A percentile compares a stretch with the other conserved stretches of the same genome.
phyloP scores from a whole-genome alignment of 2,113 vertebrate genomes.

The Leucosticte australis region DNA sequence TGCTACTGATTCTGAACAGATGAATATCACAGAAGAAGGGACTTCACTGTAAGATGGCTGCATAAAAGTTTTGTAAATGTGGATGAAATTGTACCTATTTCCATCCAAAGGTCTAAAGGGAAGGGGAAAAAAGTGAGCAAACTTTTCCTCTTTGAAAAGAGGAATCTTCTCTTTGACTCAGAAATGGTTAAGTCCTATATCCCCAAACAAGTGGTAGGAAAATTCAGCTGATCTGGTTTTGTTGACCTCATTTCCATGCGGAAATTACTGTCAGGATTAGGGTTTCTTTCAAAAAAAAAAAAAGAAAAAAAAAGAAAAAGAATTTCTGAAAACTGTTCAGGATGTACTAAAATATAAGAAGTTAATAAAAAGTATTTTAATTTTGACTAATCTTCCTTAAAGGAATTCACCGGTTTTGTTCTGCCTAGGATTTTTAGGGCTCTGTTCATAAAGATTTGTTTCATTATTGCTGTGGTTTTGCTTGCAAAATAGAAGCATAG shows the following conservation, averaged over 20 bases:
- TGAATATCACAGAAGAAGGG: not conserved
- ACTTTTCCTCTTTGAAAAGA: not conserved
- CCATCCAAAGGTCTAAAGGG: not conserved
- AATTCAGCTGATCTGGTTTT: not conserved
- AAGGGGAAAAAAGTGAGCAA: not conserved
- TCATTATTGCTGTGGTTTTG: not conserved
- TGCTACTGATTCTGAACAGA: not conserved
- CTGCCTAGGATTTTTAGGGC: not conserved
- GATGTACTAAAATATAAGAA: not conserved
- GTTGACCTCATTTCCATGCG: not conserved
- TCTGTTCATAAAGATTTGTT: not conserved
- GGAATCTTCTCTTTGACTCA: not conserved
- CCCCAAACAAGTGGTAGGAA: not conserved
- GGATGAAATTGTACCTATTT: not conserved
- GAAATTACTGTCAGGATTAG: not conserved
- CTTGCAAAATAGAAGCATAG: not conserved
- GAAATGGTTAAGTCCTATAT: not conserved
- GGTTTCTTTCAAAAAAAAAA: not conserved
- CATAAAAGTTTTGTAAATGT: not conserved
- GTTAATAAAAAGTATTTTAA: not conserved
- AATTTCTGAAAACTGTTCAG: not conserved
- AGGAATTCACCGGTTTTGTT: not conserved
- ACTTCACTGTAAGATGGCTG: not conserved
- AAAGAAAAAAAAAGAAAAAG: not conserved
- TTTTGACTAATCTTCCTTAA: slow-evolving; percentile 14